Conservation (phyloP, 2,797 vertebrate species). For the Epinephelus awoara region DNA sequence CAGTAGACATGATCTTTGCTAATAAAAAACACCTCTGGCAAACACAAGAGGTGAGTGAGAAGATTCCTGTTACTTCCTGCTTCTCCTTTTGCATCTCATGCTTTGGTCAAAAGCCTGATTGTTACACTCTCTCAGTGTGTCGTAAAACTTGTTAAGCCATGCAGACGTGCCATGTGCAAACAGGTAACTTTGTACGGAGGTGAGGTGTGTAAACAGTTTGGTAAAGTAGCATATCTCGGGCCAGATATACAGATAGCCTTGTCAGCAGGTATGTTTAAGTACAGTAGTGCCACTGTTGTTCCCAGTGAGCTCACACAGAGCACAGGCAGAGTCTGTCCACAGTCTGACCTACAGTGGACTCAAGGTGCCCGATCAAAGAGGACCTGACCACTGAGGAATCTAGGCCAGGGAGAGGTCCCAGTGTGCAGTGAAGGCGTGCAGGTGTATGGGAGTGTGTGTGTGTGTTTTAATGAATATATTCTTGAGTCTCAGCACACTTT, state of each 20-base stretch:
- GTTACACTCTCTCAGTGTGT: not conserved
- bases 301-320: conserved; percentile 40
- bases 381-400: conserved; percentile 46
- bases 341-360: conserved; percentile 49
- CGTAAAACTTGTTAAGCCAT: conserved; percentile 19
- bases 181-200: not conserved
- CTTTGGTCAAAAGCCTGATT: conserved; percentile 4
- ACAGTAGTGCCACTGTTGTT: conserved; percentile 59
- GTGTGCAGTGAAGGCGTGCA: conserved; percentile 45
- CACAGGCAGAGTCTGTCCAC: conserved; percentile 63
- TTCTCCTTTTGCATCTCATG: not conserved
- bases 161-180: conserved; percentile 20
- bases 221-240: not conserved
- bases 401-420: conserved; percentile 31
- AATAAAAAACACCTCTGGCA: not conserved
- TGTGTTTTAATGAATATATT: conserved; percentile 15
- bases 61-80: not conserved
- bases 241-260: conserved; percentile 5
- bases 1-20: not conserved
- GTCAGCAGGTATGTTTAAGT: conserved; percentile 28
- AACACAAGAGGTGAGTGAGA: too few species aligned
- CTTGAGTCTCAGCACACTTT: not conserved
- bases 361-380: conserved; percentile 59
- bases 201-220: conserved; percentile 28
- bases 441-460: not conserved